A percentile compares a stretch with the other conserved stretches of the same genome.
phyloP scores from a whole-genome alignment of 64 coral and sea anemone genomes.

The Dendronephthya gigantea region DNA sequence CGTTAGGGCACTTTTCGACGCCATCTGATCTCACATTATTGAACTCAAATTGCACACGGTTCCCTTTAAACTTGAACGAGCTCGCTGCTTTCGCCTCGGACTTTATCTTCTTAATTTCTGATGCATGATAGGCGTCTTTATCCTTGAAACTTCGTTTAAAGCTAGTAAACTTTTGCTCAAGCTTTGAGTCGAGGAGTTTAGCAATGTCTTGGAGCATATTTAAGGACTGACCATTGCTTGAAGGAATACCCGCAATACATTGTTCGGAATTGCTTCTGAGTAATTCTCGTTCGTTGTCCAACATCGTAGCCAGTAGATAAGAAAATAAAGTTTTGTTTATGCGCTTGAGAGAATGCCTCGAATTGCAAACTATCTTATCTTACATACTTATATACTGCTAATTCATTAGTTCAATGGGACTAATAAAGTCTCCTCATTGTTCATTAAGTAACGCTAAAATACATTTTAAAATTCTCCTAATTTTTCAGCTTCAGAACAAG shows the following conservation, averaged over 20 bases:
- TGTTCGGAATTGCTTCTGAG: no score
- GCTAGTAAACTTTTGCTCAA: constrained; percentile 5
- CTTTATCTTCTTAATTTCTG: constrained; percentile 25
- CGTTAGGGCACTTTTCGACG: neutral
- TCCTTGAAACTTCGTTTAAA: constrained; percentile 35
- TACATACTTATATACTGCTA: no score
- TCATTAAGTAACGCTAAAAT: no score
- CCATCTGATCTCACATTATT: neutral
- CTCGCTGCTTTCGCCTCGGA: constrained; percentile 16
- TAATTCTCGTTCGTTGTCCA: no score
- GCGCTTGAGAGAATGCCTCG: no score
- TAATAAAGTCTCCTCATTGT: no score
- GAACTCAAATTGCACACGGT: constrained; percentile 41
- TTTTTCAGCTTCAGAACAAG: neutral
- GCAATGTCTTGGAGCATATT: neutral
- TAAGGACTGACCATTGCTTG: no score
- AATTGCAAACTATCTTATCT: no score
- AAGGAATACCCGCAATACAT: no score
- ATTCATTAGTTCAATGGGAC: no score
- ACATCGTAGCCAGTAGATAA: no score
- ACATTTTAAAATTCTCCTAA: neutral
- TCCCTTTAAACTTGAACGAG: constrained; percentile 36
- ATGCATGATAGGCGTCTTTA: neutral
- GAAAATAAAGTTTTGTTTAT: no score
- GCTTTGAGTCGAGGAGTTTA: neutral